Evolutionary conservation across 2,888 invertebrate genomes (phyloP), one percentile per base, ranked within the genome.

Genomic region (Drosophila mimetica): DNA sequence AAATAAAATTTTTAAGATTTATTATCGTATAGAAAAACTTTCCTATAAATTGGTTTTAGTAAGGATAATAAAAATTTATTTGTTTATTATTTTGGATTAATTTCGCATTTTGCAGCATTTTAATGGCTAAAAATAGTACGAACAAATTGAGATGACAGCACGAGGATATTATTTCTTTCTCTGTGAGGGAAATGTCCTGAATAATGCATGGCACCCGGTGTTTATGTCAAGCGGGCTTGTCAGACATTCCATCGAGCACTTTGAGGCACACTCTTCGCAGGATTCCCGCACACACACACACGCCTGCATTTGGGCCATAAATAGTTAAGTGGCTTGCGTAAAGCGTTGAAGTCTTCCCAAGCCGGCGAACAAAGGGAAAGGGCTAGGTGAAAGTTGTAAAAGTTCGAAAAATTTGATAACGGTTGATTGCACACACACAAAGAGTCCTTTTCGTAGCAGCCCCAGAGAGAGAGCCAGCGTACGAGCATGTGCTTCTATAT

Each of bases 371-470:
- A 46, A 36, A 34, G 46, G 51, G 34, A 30, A 11, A 16, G 28
- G 32, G 16, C 55, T 53, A 79, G 57, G 73, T 67, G 44, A 76
- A 77, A 74, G 60, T 74, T 71, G 55, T 48, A 70, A 50, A 59
- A 64, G 55, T 74, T 71, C 71, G 51, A 67, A 50, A 74, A 81
- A 80, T 82, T 75, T 75, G 78, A 84, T 86, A 79, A 77, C 75
- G 81, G 74, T 78, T 83, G 88, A 87, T 88, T 82, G 80, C 82
- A 71, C 75, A 50, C 55, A 46, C 50, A 58, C 50, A 46, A 59
- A 61, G 66, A 16, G 52, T 46, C 16, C 44, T 39, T 65, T 32
- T 28, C 25, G 47, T 55, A 41, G 36, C 32, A 46, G 28, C 57
- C 48, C 44, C 34, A 13, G 11, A 13, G 11, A 28, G 28, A 44